Base-by-base conservation (phyloP, 2,113 vertebrate genomes). In the Bucco capensis region DNA sequence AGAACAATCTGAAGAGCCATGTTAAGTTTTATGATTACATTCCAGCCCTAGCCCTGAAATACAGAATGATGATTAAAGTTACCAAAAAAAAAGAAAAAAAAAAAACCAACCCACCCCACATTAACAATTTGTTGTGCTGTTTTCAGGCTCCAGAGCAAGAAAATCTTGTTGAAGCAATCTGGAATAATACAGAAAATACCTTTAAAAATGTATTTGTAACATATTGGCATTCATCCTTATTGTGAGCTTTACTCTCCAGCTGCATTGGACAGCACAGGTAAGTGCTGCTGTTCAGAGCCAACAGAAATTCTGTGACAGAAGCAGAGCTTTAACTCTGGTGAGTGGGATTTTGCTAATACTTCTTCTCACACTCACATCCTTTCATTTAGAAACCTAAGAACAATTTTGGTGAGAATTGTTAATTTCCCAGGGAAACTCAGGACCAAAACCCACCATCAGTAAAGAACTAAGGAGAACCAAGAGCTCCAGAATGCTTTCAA, bases 21-120 rank as follows among this genome's bases (percentile, higher is more conserved):
- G 71, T 96, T 96, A 94, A 96, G 86, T 94, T 96, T 95, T 92
- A 96, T 47, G 90, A 86, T 89, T 86, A 92, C 86, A 60, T 94
- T 95, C 54, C 49, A 74, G 62, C 40, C 70, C 76, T 75, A 76
- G 62, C 40, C 70, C 76, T 75, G 76, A 88, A 92, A 88, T 60
- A 67, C 38, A 94, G 62, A 75, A 90, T 57, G 19, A 78, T 88
- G 40, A 84, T 67, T 86, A 65, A 90, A 91, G 64, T 73, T 54
- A 40, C 11, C 6, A 1, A 38, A 21, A 31, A 74, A 19, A 28
- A 42, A 56, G 25, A 40, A 42, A 44, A 12, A 15, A 28, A 24
- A 40, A 19, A 37, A 16, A 65, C 49, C 47, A 21, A 1, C 1
- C 4, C 38, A 10, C 18, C 33, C 28, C 61, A 10, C 27, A 60